These are phyloP conservation scores for Eufriesea mexicana DNA, from an alignment of 1,140 invertebrate species.

Conservation along the genomic window DNA sequence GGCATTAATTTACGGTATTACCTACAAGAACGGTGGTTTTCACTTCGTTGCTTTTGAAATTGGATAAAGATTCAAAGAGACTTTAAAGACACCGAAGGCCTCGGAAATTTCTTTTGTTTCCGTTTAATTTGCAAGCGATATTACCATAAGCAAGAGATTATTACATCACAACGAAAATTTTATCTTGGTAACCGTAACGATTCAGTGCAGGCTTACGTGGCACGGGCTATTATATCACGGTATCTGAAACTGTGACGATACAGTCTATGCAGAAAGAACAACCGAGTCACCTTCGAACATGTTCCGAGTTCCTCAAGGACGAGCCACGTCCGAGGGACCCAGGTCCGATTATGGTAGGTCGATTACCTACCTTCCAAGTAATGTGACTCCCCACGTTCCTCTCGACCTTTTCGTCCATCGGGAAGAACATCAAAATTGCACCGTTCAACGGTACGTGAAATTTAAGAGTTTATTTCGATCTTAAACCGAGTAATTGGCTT, in stretches of 20 bases:
- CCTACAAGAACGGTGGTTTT: no score
- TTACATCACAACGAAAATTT: neutral
- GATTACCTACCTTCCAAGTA: slow-evolving; percentile 3
- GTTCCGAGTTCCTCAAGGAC: slow-evolving; percentile 11
- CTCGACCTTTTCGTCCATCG: neutral
- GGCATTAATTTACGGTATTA: no score
- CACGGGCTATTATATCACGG: neutral
- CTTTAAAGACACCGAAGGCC: no score
- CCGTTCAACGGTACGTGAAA: no score
- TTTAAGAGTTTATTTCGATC: neutral
- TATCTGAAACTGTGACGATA: neutral
- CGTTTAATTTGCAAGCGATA: no score
- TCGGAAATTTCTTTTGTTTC: no score
- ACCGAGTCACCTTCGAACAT: neutral
- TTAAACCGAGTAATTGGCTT: no score
- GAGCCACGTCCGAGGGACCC: neutral
- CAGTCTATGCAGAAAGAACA: neutral
- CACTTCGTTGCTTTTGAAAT: no score
- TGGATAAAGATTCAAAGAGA: no score
- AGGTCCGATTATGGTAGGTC: slow-evolving; percentile 2
- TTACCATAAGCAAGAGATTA: neutral
- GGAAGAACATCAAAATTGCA: neutral
- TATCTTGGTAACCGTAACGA: neutral
- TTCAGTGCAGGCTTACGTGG: neutral
- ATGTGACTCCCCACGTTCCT: neutral